Evolutionary conservation across 2,888 invertebrate species (phyloP).

Genomic region (Eledona agricola): DNA sequence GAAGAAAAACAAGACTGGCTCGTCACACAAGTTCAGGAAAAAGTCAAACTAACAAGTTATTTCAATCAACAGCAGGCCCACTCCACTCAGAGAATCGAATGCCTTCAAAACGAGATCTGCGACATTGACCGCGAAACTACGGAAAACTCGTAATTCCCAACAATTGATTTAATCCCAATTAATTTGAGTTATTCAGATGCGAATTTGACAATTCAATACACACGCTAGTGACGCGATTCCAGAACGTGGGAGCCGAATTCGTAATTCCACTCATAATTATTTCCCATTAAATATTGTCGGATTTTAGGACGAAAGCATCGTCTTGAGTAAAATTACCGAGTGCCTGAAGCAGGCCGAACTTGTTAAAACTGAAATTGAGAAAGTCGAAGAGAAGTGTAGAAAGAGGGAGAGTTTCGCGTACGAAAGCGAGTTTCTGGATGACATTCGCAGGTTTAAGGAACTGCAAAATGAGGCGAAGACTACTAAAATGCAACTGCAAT

Average conservation of each 20-base stretch:
- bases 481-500: neutral
- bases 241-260: constrained; percentile 9
- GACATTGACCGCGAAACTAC: too few relatives aligned
- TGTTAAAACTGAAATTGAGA: constrained; percentile 6
- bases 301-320: constrained; percentile 7
- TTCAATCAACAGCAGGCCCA: constrained; percentile 1
- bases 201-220: neutral
- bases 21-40: constrained; percentile 1
- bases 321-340: neutral
- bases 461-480: too few relatives aligned
- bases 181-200: too few relatives aligned
- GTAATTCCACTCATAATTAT: constrained; percentile 4
- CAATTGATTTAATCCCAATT: too few relatives aligned
- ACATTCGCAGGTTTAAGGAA: too few relatives aligned
- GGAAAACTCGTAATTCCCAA: too few relatives aligned
- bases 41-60: constrained; percentile 8
- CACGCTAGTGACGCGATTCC: neutral
- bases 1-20: neutral
- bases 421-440: too few relatives aligned
- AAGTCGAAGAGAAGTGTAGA: too few relatives aligned
- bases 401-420: too few relatives aligned
- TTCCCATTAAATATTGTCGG: neutral
- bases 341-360: neutral
- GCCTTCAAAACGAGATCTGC: too few relatives aligned
- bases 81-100: too few relatives aligned